Evolutionary conservation across 2,888 invertebrate species (phyloP).

Genomic region (Metalampra italica): DNA sequence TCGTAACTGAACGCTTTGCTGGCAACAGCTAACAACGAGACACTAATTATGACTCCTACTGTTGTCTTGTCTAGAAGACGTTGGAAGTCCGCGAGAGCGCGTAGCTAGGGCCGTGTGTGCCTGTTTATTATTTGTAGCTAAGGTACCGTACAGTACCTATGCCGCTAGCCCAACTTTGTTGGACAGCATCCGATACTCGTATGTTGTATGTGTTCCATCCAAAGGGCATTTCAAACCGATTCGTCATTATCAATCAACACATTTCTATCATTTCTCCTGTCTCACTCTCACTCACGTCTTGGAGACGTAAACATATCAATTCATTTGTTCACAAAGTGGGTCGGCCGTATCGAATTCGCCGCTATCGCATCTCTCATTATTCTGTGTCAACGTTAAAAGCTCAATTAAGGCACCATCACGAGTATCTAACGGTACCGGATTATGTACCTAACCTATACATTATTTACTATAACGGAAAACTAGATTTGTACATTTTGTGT

Average conservation of each 20-base stretch:
- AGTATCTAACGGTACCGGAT: constrained; percentile 22
- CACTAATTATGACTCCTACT: too few relatives aligned
- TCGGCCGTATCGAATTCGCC: constrained; percentile 9
- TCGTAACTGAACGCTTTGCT: too few relatives aligned
- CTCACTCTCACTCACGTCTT: constrained; percentile 23
- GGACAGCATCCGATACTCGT: not conserved
- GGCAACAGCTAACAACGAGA: too few relatives aligned
- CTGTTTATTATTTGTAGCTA: too few relatives aligned
- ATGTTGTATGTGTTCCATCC: not conserved
- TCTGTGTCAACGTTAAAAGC: constrained; percentile 59
- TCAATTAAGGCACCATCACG: constrained; percentile 51
- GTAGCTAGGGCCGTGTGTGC: too few relatives aligned
- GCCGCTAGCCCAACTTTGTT: too few relatives aligned
- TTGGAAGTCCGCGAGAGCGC: too few relatives aligned
- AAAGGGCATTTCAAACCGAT: constrained; percentile 3
- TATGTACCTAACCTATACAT: constrained; percentile 16
- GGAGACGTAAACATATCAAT: constrained; percentile 23
- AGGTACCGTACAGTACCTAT: too few relatives aligned
- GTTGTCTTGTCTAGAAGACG: too few relatives aligned
- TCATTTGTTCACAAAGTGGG: constrained; percentile 30
- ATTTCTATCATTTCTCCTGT: not conserved
- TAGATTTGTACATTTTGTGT: not conserved
- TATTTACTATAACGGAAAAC: constrained; percentile 15
- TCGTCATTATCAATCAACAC: constrained; percentile 4
- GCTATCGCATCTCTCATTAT: constrained; percentile 40